These are phyloP conservation scores for Patella ulyssiponensis DNA, from an alignment of 2,888 invertebrate genomes.

Conservation along the genomic window DNA sequence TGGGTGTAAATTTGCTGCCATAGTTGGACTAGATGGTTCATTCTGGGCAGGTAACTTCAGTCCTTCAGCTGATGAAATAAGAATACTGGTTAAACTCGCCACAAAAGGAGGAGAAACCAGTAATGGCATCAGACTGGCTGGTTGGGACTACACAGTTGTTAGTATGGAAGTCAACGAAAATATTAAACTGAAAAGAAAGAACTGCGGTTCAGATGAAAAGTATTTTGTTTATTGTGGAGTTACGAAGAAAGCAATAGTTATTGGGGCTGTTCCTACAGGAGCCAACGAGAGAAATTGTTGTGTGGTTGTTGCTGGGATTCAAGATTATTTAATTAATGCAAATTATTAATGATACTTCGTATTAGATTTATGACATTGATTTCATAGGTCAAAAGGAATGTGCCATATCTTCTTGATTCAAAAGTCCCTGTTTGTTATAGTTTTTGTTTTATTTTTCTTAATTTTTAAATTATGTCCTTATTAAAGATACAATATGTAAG, in stretches of 20 bases:
- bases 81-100: background rate
- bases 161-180: background rate
- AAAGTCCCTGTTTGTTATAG: too few species aligned
- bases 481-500: too few species aligned
- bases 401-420: too few species aligned
- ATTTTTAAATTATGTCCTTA: too few species aligned
- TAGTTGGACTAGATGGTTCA: background rate
- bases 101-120: background rate
- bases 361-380: too few species aligned
- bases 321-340: background rate
- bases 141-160: slow-evolving; percentile 4
- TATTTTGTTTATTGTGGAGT: slow-evolving; percentile 8
- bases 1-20: background rate
- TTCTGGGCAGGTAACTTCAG: background rate
- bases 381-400: too few species aligned
- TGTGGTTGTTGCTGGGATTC: background rate
- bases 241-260: background rate
- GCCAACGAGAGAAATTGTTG: background rate
- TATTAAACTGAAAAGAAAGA: background rate
- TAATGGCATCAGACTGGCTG: background rate
- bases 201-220: background rate
- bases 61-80: background rate
- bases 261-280: background rate
- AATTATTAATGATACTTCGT: background rate
- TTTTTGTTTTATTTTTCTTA: too few species aligned